Base-by-base conservation (phyloP, 2,113 vertebrate species). In the Ptilorrhoa leucosticta region DNA sequence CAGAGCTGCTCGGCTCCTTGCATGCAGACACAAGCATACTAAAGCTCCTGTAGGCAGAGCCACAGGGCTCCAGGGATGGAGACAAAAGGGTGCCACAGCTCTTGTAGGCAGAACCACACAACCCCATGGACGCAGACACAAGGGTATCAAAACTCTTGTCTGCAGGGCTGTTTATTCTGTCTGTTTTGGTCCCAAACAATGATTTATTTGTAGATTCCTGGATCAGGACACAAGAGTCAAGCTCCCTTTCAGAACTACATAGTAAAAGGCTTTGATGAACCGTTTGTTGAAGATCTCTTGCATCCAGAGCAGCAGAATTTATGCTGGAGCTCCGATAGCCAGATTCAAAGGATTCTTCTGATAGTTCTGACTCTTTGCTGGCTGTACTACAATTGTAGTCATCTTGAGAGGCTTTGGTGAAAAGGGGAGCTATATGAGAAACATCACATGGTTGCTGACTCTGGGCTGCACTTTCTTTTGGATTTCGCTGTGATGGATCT, bases 341-440 rank as follows among this genome's bases (percentile, higher is more conserved):
- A 80, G 96, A 93, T 65, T 94, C 89, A 82, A 94, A 96, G 33
- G 96, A 96, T 56, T 89, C 81, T 78, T 96, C 95, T 9, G 88
- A 96, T 14, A 58, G 61, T 31, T 54, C 68, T n/a, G 95, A 95
- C 77, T 89, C 91, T 79, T 84, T 96, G 86, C 96, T 96, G 73
- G 39, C 70, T 80, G 87, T 92, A 61, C 82, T 83, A 51, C 64
- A 76, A 10, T 65, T 73, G 45, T 86, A 90, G 54, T 63, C 66
- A 70, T 89, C 85, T 68, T 83, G 89, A 84, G 58, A 90, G 26
- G 54, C 19, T 72, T 42, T 37, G 24, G 73, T 80, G 64, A 85
- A 80, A 83, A 82, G 37, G 35, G 61, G 71, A 65, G 48, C 45
- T 79, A n/a, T 21, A n/a, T 60, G 65, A 93, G 65, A 93, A 87